Conservation (phyloP, 1,140 invertebrate species). For the Asbolus verrucosus region DNA sequence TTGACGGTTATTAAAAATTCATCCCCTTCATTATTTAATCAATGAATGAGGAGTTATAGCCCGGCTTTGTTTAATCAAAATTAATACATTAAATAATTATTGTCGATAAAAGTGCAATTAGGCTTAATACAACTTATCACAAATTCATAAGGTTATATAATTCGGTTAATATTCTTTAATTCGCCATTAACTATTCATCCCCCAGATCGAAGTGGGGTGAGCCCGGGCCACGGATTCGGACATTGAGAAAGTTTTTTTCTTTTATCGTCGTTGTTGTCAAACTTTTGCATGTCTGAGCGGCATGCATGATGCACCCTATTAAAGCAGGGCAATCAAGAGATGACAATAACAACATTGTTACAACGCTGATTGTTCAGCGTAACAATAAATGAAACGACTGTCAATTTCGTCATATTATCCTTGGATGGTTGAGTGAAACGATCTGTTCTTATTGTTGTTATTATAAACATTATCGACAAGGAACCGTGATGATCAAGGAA, state of each 20-base stretch:
- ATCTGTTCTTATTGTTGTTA: constrained; percentile 30
- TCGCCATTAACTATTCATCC: constrained; percentile 1
- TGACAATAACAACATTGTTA: constrained; percentile 49
- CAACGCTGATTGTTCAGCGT: constrained; percentile 40
- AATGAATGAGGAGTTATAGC: too few relatives aligned
- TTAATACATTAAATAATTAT: constrained; percentile 8
- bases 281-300: constrained; percentile 34
- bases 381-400: constrained; percentile 45
- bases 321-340: constrained; percentile 44
- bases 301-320: constrained; percentile 48
- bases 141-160: not conserved
- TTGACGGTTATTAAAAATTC: not conserved
- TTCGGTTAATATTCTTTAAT: constrained; percentile 6
- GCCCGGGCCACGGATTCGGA: too few relatives aligned
- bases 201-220: too few relatives aligned
- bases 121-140: not conserved
- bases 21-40: not conserved
- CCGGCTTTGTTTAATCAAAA: constrained; percentile 4
- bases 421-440: constrained; percentile 36
- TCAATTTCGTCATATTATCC: constrained; percentile 46
- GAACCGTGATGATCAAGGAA: constrained; percentile 4
- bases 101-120: constrained; percentile 3
- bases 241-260: too few relatives aligned
- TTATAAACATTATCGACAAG: not conserved
- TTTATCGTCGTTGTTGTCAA: not conserved